A percentile compares a stretch with the other conserved stretches of the same genome.
These are phyloP conservation scores for Acanthosepion esculentum DNA, from an alignment of 2,888 invertebrate genomes.

Conservation along the genomic window DNA sequence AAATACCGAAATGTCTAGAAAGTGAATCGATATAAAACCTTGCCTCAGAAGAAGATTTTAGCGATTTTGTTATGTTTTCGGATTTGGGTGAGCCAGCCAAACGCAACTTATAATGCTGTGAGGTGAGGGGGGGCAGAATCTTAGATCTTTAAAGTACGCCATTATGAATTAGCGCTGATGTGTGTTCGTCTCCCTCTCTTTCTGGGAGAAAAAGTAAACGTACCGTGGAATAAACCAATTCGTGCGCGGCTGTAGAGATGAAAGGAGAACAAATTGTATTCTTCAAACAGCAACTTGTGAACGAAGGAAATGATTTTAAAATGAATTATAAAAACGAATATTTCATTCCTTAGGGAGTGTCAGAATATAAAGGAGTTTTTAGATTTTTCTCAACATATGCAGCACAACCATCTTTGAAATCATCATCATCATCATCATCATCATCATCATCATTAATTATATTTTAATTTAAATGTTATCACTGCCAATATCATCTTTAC, in stretches of 20 bases:
- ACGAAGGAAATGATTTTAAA: conserved; percentile 1
- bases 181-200: background rate
- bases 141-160: background rate
- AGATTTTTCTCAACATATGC: background rate
- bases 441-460: background rate
- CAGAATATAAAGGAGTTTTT: background rate
- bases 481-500: background rate
- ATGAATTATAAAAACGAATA: background rate
- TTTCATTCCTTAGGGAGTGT: background rate
- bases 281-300: background rate
- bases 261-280: conserved; percentile 6
- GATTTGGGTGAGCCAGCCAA: conserved; percentile 33
- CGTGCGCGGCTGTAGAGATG: background rate
- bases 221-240: background rate
- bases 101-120: conserved; percentile 16
- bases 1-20: conserved; percentile 8
- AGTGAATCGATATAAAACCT: conserved; percentile 23
- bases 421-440: background rate
- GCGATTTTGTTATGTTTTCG: conserved; percentile 33
- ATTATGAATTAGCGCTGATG: conserved; percentile 33
- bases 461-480: background rate
- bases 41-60: background rate
- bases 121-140: background rate
- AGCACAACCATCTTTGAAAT: background rate
- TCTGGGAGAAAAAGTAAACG: background rate